Percentiles rank a stretch among this genome's conserved stretches.
phyloP scores from a whole-genome alignment of 2,113 vertebrate species.

The Bolborhynchus lineola region DNA sequence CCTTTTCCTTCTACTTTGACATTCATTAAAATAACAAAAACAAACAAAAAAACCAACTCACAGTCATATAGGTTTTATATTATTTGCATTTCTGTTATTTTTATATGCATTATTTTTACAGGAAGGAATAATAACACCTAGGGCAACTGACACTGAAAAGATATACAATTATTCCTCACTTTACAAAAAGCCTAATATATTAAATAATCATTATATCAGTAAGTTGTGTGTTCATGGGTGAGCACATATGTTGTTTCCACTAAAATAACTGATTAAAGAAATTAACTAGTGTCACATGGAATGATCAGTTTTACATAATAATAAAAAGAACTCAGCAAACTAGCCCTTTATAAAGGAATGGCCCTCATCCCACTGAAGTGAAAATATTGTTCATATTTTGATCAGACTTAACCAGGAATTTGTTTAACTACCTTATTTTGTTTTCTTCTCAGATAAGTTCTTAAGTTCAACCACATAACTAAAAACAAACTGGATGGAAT shows the following conservation, averaged over 20 bases:
- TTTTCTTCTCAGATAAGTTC: background rate
- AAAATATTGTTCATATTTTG: background rate
- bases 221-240: background rate
- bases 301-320: background rate
- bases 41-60: background rate
- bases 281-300: background rate
- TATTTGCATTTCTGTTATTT: background rate
- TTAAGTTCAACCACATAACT: background rate
- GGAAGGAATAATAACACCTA: background rate
- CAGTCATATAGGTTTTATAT: background rate
- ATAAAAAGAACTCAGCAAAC: background rate
- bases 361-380: background rate
- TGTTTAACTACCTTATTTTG: background rate
- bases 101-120: background rate
- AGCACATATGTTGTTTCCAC: background rate
- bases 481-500: background rate
- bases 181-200: background rate
- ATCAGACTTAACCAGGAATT: background rate
- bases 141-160: background rate
- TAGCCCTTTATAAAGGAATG: background rate
- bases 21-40: background rate
- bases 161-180: background rate
- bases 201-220: background rate
- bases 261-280: background rate
- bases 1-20: background rate